Evolutionary conservation across 2,113 vertebrate genomes (phyloP).

Genomic region (Empidonax traillii): DNA sequence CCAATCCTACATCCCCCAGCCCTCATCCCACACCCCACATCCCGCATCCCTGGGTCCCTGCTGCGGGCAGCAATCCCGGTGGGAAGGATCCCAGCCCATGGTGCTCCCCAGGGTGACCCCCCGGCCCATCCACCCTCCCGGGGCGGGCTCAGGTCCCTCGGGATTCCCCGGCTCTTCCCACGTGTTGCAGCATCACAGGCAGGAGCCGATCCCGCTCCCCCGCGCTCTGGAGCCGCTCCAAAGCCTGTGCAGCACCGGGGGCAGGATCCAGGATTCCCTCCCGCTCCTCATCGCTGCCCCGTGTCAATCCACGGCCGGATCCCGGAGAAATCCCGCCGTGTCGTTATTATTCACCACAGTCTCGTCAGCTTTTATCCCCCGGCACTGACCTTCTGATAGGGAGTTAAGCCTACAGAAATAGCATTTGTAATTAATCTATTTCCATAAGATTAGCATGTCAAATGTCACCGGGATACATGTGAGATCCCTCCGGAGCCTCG

Average conservation of each 20-base stretch:
- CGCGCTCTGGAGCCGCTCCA: background rate
- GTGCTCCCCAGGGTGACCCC: background rate
- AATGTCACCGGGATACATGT: conserved; percentile 59
- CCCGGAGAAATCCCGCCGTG: background rate
- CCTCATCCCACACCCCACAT: no score
- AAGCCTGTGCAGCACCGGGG: accelerated
- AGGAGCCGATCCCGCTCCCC: accelerated
- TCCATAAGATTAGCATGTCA: conserved; percentile 72
- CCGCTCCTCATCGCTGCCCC: background rate
- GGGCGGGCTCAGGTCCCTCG: background rate
- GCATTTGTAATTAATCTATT: conserved; percentile 75
- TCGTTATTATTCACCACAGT: conserved; percentile 35
- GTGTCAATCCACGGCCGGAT: background rate
- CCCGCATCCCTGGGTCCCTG: accelerated
- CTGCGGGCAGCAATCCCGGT: accelerated
- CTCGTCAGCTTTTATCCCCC: conserved; percentile 58
- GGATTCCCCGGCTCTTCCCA: no score
- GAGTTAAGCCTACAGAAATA: conserved; percentile 69
- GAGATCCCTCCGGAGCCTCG: conserved; percentile 29
- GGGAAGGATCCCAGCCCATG: background rate
- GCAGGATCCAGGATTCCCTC: background rate
- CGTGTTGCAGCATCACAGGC: accelerated
- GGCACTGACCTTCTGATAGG: conserved; percentile 59
- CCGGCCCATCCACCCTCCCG: accelerated
- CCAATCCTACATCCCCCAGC: no score